These are phyloP conservation scores for Trematomus loennbergii DNA, from an alignment of 2,113 vertebrate species.

Conservation along the genomic window DNA sequence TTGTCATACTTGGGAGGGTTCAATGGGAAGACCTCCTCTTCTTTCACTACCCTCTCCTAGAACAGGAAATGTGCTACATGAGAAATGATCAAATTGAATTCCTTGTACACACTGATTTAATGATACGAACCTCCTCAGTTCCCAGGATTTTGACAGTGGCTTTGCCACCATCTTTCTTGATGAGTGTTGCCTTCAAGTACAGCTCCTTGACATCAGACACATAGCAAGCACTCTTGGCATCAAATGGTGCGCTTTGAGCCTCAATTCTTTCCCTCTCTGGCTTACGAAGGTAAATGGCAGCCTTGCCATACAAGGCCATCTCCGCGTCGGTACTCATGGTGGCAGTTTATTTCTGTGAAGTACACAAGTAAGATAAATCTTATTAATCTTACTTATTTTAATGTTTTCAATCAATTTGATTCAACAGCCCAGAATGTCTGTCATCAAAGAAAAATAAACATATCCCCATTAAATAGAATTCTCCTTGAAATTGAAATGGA, in stretches of 20 bases:
- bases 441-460: no score
- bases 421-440: no score
- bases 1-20: conserved; percentile 86
- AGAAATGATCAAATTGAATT: conserved; percentile 8
- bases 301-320: no score
- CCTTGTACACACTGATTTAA: background rate
- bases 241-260: conserved; percentile 71
- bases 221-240: conserved; percentile 73
- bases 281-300: no score
- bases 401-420: no score
- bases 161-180: conserved; percentile 69
- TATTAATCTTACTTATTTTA: no score
- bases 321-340: no score
- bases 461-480: no score
- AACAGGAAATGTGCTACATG: conserved; percentile 25
- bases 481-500: no score
- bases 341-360: no score
- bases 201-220: conserved; percentile 62
- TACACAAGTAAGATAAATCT: no score
- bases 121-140: conserved; percentile 54
- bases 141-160: conserved; percentile 64
- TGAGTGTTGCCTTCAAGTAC: conserved; percentile 64
- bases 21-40: conserved; percentile 66
- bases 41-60: conserved; percentile 53
- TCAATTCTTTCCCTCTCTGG: conserved; percentile 66